A percentile compares a stretch with the other conserved stretches of the same genome.
Evolutionary conservation across 2,113 vertebrate species (phyloP).

Genomic region (Cairina moschata): DNA sequence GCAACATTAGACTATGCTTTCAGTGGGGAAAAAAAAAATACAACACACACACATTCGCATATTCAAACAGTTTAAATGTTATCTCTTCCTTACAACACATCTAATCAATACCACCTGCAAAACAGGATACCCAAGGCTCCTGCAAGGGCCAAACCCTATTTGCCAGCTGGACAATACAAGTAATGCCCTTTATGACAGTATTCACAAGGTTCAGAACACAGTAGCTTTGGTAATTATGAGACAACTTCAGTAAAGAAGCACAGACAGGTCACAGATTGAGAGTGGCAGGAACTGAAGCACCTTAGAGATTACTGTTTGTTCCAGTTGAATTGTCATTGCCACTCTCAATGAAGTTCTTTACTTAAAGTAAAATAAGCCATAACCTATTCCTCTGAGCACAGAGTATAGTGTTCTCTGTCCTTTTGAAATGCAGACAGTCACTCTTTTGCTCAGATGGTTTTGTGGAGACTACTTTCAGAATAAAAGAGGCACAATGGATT

Average conservation of each 20-base stretch:
- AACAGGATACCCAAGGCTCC: slow-evolving; percentile 6
- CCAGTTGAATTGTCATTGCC: too few relatives aligned
- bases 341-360: slow-evolving; percentile 32
- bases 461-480: not conserved
- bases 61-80: slow-evolving; percentile 61
- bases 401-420: not conserved
- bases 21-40: not conserved
- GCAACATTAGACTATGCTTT: not conserved
- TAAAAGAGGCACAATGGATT: slow-evolving; percentile 7
- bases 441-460: not conserved
- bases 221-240: slow-evolving; percentile 11
- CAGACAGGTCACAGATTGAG: slow-evolving; percentile 30
- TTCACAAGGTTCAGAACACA: slow-evolving; percentile 18
- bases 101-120: slow-evolving; percentile 32
- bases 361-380: slow-evolving; percentile 28
- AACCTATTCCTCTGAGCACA: slow-evolving; percentile 11
- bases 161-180: slow-evolving; percentile 26
- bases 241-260: not conserved
- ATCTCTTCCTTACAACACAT: slow-evolving; percentile 42
- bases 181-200: slow-evolving; percentile 12
- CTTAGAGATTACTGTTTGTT: too few relatives aligned
- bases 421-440: slow-evolving; percentile 43
- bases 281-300: too few relatives aligned
- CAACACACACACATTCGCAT: not conserved
- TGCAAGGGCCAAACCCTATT: slow-evolving; percentile 8